Base-by-base conservation (phyloP, 1,140 invertebrate species). In the Pogonomyrmex barbatus region DNA sequence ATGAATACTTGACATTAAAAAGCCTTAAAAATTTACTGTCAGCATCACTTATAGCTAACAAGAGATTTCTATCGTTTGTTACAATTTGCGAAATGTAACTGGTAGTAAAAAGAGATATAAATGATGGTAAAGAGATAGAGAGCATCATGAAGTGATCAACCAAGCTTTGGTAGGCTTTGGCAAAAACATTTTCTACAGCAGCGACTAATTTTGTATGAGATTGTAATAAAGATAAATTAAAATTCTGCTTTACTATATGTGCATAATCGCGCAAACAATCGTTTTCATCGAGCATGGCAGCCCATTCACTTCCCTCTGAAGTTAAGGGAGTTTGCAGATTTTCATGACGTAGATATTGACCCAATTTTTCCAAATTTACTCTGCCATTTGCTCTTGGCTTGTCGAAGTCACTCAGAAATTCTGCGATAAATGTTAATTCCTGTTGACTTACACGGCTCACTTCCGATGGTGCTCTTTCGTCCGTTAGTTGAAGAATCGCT, bases 321-420 rank as follows among this genome's bases (percentile, higher is more conserved):
- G 91, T 93, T 12, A 95, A 76, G 24, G 92, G 93, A 65, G 91
- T 94, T 83, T 94, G 93, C 4, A 95, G 88, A 24, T 93, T 87
- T 56, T 97, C 95, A 88, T 96, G 96, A 82, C 97, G 96, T 65
- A 99, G 95, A 95, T 99, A 99, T 94, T 99, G 98, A 0, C 98
- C 98, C 71, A 99, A 96, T 92, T 97, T 97, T 95, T 99, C 98
- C 88, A 99, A 94, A 94, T 98, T 97, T 93, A 98, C 96, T 87
- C 95, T 96, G 63, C 96, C 96, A 87, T 94, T 94, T 52, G 93
- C 91, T 79, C 92, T 94, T n/a, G 92, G 86, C 63, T 96, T 96
- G 91, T 97, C 97, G 94, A 99, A 98, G 91, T 97, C 98, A 86
- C 98, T 96, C 4, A 99, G 94, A 94, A 99, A 99, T 91, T 99